phyloP scores from a whole-genome alignment of 2,797 vertebrate genomes.

The Onychomys arenicola region DNA sequence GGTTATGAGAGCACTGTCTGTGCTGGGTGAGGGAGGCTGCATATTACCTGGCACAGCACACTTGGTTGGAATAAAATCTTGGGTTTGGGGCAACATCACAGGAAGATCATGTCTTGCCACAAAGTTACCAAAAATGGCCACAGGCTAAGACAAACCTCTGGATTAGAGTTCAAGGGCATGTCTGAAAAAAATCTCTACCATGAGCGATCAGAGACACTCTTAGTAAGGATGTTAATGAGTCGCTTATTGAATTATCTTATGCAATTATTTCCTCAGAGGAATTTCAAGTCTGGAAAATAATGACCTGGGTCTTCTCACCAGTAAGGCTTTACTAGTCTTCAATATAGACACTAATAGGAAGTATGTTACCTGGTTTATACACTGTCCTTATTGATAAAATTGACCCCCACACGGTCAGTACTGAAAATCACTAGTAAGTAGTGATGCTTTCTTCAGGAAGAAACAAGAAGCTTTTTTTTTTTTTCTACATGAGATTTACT shows the following conservation, averaged over 20 bases:
- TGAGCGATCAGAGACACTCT: neutral
- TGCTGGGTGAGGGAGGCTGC: neutral
- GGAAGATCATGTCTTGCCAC: neutral
- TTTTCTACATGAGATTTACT: neutral
- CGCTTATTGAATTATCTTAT: constrained; percentile 10
- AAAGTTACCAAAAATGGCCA: neutral
- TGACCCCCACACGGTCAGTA: neutral
- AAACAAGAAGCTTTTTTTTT: constrained; percentile 9
- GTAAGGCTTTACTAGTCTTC: neutral
- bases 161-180: neutral
- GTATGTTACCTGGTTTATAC: neutral
- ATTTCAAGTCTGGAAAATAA: neutral
- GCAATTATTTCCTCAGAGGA: constrained; percentile 2
- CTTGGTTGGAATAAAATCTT: neutral
- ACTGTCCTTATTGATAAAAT: neutral
- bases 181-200: neutral
- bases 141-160: neutral
- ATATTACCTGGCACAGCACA: neutral
- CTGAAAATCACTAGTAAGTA: neutral
- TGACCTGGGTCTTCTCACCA: neutral
- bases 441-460: neutral
- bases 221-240: neutral
- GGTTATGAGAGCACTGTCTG: neutral
- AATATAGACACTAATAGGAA: neutral
- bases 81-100: neutral